Percentiles rank a stretch among this genome's conserved stretches.
phyloP scores from a whole-genome alignment of 2,888 invertebrate species.

The Scaptomyza reducta region DNA sequence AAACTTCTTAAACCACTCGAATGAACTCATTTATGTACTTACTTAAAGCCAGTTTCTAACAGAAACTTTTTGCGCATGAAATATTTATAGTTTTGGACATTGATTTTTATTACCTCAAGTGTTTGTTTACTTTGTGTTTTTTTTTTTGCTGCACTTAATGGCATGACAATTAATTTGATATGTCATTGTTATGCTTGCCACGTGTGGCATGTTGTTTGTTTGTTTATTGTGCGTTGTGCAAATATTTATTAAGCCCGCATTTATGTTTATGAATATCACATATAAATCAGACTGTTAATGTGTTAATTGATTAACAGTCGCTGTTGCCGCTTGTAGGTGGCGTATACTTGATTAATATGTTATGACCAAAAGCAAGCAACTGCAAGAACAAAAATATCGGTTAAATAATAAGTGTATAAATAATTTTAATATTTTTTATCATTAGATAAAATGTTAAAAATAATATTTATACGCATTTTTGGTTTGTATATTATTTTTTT shows the following conservation, averaged over 20 bases:
- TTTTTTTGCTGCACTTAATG: conserved; percentile 66
- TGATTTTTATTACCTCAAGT: conserved; percentile 45
- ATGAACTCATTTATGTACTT: conserved; percentile 31
- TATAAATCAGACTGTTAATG: conserved; percentile 73
- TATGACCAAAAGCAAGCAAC: conserved; percentile 27
- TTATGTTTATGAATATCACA: conserved; percentile 64
- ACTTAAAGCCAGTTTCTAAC: neutral
- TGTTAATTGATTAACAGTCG: conserved; percentile 61
- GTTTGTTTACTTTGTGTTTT: conserved; percentile 18
- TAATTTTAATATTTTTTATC: too few species aligned
- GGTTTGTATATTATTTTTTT: too few species aligned
- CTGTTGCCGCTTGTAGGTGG: conserved; percentile 26
- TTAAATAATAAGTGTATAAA: neutral
- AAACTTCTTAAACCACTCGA: too few species aligned
- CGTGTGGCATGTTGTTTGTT: conserved; percentile 42
- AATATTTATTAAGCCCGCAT: conserved; percentile 56
- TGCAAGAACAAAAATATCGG: neutral
- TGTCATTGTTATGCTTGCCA: conserved; percentile 33
- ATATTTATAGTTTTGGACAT: conserved; percentile 24
- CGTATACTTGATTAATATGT: conserved; percentile 53
- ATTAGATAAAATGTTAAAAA: too few species aligned
- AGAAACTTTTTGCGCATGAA: neutral
- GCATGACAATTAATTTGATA: conserved; percentile 69
- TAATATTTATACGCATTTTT: too few species aligned
- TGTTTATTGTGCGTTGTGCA: conserved; percentile 60